Conservation (phyloP, 1,140 invertebrate species). For the Conopomorpha cramerella region DNA sequence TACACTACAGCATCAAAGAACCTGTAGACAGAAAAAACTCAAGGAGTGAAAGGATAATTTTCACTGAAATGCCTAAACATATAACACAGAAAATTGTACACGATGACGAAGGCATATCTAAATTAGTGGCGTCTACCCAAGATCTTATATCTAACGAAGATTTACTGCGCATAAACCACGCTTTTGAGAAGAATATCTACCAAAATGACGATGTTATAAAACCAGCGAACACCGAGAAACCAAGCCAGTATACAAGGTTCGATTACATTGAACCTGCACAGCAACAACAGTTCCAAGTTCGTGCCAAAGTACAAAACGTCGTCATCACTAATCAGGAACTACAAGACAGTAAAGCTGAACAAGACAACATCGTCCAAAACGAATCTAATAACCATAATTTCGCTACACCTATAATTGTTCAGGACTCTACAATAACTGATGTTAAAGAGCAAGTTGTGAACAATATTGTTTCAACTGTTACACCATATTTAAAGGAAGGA, state of each 20-base stretch:
- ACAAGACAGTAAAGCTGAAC: conserved; percentile 32
- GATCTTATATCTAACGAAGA: conserved; percentile 62
- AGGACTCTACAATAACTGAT: conserved; percentile 20
- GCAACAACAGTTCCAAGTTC: neutral
- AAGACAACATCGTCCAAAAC: conserved; percentile 25
- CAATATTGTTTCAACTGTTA: conserved; percentile 40
- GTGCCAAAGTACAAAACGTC: conserved; percentile 11
- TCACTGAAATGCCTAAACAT: conserved; percentile 14
- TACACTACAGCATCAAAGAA: conserved; percentile 23
- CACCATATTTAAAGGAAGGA: conserved; percentile 36
- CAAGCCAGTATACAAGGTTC: conserved; percentile 11
- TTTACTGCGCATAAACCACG: conserved; percentile 60
- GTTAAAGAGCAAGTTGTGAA: conserved; percentile 34
- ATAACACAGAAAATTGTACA: conserved; percentile 11
- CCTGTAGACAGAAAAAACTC: conserved; percentile 19
- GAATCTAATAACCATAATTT: conserved; percentile 28
- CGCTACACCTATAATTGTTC: conserved; percentile 39
- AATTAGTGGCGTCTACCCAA: conserved; percentile 57
- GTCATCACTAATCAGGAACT: too few relatives aligned
- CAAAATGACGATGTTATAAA: conserved; percentile 32
- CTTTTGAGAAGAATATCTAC: conserved; percentile 33
- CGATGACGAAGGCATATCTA: conserved; percentile 37
- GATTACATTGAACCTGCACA: conserved; percentile 11
- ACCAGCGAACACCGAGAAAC: too few relatives aligned
- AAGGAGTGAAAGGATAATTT: conserved; percentile 30